Conservation (phyloP, 2,888 invertebrate species). For the Aquatica leii region DNA sequence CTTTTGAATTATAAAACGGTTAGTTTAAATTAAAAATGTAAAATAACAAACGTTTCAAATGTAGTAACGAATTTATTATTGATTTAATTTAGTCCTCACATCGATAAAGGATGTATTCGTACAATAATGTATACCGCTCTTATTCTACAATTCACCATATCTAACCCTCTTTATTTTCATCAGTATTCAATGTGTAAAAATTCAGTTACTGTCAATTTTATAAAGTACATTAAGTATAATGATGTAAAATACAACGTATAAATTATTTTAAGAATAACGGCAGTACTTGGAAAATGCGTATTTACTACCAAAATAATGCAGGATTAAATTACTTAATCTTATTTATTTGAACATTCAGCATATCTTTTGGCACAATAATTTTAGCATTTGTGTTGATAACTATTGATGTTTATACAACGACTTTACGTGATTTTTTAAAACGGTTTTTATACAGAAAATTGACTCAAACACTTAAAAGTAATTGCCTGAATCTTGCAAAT, state of each 20-base stretch:
- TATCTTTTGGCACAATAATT: conserved; percentile 36
- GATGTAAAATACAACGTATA: not conserved
- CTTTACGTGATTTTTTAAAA: no score
- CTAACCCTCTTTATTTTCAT: conserved; percentile 17
- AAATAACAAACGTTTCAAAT: conserved; percentile 13
- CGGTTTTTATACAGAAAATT: conserved; percentile 16
- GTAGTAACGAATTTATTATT: conserved; percentile 49
- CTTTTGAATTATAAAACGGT: no score
- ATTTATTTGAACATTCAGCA: conserved; percentile 36
- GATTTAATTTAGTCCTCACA: conserved; percentile 56
- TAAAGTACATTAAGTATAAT: not conserved
- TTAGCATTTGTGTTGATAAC: conserved; percentile 25
- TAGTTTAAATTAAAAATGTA: no score
- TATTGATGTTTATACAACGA: no score
- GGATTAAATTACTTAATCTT: conserved; percentile 32
- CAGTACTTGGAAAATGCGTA: conserved; percentile 46
- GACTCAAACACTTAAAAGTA: conserved; percentile 27
- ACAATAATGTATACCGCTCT: conserved; percentile 49
- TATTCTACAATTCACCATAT: conserved; percentile 46
- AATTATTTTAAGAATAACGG: conserved; percentile 27
- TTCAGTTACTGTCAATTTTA: conserved; percentile 33
- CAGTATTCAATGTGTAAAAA: conserved; percentile 38
- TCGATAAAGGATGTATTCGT: conserved; percentile 57
- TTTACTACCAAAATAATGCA: conserved; percentile 42
- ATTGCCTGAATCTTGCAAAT: conserved; percentile 37